These are phyloP conservation scores for Saccostrea glomerata DNA, from an alignment of 1,140 invertebrate genomes.

Conservation along the genomic window DNA sequence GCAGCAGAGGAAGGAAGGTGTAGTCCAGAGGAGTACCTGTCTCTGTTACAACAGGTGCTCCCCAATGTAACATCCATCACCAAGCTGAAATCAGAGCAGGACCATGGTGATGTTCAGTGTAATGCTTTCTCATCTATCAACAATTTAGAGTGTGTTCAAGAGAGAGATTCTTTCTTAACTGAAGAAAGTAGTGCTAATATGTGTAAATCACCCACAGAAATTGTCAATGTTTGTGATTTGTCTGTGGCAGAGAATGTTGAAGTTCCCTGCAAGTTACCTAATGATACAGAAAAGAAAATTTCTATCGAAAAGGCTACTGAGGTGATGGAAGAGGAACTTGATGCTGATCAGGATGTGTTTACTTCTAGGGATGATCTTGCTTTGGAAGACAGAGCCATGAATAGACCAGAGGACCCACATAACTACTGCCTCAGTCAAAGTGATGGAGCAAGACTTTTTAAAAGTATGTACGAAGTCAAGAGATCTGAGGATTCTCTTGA, in stretches of 20 bases:
- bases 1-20: constrained; percentile 14
- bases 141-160: not conserved
- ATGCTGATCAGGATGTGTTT: not conserved
- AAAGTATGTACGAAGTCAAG: not conserved
- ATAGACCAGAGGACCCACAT: not conserved
- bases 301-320: not conserved
- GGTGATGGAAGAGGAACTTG: not conserved
- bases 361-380: not conserved
- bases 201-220: not conserved
- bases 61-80: constrained; percentile 11
- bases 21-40: constrained; percentile 8
- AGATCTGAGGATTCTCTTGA: not conserved
- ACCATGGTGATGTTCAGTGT: not conserved
- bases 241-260: constrained; percentile 15
- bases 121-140: not conserved
- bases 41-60: constrained; percentile 11
- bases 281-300: not conserved
- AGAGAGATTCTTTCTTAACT: not conserved
- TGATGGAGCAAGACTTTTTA: not conserved
- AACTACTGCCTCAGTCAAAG: constrained; percentile 6
- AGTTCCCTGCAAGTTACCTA: not conserved
- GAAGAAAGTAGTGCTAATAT: not conserved
- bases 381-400: not conserved
- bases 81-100: not conserved
- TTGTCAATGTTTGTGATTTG: constrained; percentile 11